Evolutionary conservation across 1,140 invertebrate genomes (phyloP).

Genomic region (Chymomyza costata): DNA sequence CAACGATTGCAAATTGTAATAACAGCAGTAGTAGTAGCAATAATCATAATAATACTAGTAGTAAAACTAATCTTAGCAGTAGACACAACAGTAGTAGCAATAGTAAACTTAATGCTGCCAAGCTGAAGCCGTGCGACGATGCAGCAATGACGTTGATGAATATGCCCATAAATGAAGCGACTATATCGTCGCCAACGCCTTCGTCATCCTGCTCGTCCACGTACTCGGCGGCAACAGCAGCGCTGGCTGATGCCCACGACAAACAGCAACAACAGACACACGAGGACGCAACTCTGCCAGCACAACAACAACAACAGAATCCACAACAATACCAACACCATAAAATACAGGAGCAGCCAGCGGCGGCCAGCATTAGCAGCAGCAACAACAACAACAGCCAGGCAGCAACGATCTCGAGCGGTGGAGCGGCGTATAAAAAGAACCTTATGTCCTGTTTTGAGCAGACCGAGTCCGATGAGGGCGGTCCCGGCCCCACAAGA

Average conservation of each 20-base stretch:
- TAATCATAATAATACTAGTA: constrained; percentile 51
- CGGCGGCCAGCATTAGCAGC: constrained; percentile 8
- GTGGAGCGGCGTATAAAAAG: constrained; percentile 62
- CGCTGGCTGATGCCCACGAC: constrained; percentile 13
- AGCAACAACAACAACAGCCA: constrained; percentile 12
- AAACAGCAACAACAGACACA: constrained; percentile 38
- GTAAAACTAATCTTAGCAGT: constrained; percentile 57
- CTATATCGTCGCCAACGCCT: constrained; percentile 3
- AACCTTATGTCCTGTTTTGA: constrained; percentile 68
- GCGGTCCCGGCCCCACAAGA: constrained; percentile 7
- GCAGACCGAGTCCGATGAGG: background rate
- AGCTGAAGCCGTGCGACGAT: constrained; percentile 40
- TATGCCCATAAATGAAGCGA: background rate
- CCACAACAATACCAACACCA: constrained; percentile 11
- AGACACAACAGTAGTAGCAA: no score
- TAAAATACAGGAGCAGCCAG: constrained; percentile 4
- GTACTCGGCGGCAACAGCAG: constrained; percentile 8
- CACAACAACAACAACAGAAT: constrained; percentile 24
- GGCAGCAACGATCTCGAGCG: no score
- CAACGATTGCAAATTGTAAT: constrained; percentile 73
- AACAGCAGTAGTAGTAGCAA: constrained; percentile 65
- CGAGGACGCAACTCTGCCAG: constrained; percentile 12
- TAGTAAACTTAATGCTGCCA: constrained; percentile 58
- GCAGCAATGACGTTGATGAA: constrained; percentile 5
- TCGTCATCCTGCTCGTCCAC: constrained; percentile 5